Conservation (phyloP, 1,140 invertebrate genomes). For the Ceratina calcarata region DNA sequence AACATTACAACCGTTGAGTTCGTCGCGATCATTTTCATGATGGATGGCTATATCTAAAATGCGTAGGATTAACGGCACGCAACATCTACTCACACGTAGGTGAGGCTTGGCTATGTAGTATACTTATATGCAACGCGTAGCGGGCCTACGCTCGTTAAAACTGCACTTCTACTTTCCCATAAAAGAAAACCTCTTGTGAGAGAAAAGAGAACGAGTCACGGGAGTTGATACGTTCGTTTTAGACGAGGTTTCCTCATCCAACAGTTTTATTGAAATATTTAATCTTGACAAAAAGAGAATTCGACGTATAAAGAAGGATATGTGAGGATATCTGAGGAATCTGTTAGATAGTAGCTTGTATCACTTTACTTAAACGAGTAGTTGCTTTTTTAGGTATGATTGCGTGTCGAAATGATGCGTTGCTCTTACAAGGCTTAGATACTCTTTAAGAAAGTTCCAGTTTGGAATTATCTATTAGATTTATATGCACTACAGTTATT, state of each 20-base stretch:
- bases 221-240: background rate
- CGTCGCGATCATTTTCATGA: constrained; percentile 37
- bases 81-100: constrained; percentile 47
- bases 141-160: constrained; percentile 59
- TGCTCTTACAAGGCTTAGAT: too few species aligned
- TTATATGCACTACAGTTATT: too few species aligned
- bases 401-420: background rate
- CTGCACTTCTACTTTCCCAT: constrained; percentile 45
- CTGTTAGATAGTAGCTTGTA: background rate
- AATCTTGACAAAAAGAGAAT: background rate
- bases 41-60: constrained; percentile 11
- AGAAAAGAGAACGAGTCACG: constrained; percentile 21
- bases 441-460: too few species aligned
- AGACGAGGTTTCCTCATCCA: background rate
- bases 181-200: constrained; percentile 39
- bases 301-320: background rate
- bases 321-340: background rate
- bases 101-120: constrained; percentile 13
- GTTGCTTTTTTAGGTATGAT: background rate
- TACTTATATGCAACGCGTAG: constrained; percentile 41
- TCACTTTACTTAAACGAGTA: background rate
- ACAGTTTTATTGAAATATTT: constrained; percentile 1
- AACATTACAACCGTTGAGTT: background rate
- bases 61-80: constrained; percentile 57
- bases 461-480: too few species aligned